Conservation (phyloP, 2,797 vertebrate species). For the Sebastes reedi region DNA sequence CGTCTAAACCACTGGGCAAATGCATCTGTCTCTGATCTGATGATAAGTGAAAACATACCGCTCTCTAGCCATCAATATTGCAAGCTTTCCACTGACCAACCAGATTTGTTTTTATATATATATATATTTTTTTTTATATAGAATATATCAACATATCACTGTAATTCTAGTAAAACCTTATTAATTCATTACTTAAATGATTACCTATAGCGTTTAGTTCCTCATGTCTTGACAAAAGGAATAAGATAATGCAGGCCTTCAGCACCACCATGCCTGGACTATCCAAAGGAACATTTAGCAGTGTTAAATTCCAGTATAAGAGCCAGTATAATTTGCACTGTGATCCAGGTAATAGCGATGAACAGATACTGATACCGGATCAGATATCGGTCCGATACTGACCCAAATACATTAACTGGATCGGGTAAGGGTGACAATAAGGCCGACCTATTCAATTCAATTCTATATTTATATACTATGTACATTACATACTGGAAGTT, state of each 20-base stretch:
- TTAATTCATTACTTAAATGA: neutral
- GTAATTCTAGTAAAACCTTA: neutral
- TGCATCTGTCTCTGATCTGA: neutral
- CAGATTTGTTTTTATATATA: neutral
- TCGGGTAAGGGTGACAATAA: too few species aligned
- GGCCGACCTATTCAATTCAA: too few species aligned
- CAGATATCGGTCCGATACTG: too few species aligned
- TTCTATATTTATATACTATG: too few species aligned
- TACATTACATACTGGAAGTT: too few species aligned
- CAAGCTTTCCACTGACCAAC: neutral
- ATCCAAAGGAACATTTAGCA: conserved; percentile 1
- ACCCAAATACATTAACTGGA: too few species aligned
- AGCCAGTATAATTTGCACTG: neutral
- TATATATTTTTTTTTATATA: neutral
- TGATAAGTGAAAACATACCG: neutral
- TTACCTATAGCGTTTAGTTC: neutral
- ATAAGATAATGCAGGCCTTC: conserved; percentile 11
- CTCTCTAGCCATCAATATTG: neutral
- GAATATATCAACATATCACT: neutral
- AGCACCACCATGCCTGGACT: neutral
- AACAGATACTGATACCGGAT: too few species aligned
- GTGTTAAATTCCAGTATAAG: neutral
- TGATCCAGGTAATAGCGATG: neutral
- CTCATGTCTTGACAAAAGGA: neutral
- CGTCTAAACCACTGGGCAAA: neutral